Base-by-base conservation (phyloP, 2,888 invertebrate species). In the Tineola bisselliella region DNA sequence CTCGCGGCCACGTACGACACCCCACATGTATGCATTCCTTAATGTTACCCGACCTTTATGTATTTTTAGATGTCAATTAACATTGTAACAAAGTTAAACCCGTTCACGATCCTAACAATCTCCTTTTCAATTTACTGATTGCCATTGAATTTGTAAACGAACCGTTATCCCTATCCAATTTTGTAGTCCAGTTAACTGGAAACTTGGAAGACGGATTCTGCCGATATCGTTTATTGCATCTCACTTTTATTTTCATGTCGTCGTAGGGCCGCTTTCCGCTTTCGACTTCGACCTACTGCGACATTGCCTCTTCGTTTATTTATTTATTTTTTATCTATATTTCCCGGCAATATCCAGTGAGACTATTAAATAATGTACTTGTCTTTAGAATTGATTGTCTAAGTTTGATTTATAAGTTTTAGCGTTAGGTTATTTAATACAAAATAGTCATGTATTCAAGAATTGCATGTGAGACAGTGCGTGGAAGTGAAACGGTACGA, bases 401-500 rank as follows among this genome's bases (percentile, higher is more conserved):
- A 8, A 43, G 12, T n/a, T n/a, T 13, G 13, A 13, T 5, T 43
- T 43, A 10, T 13, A 13, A n/a, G 15, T 56, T 56, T 56, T n/a
- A 8, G 13, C 19, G 1, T 25, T 25, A n/a, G 2, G 25, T 56
- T 56, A 25, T 25, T 25, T 56, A 56, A 8, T 25, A 54, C 25
- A 18, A 25, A 54, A 18, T 25, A 54, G 5, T 25, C 19, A 54
- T 52, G 12, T 54, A 54, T 54, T 54, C 19, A 54, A 25, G 54
- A 54, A 54, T 54, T 54, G 54, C 54, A 58, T 62, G 62, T 62
- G 63, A 61, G 61, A 58, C 44, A 61, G 61, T 56, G 61, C 63
- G 59, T 62, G 70, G 65, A 69, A 71, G 73, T 76, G 81, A 81
- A 81, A 81, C 75, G 73, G 70, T 74, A 81, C 75, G 73, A 70